Conservation (phyloP, 2,888 invertebrate genomes). For the Xestia sexstrigata region DNA sequence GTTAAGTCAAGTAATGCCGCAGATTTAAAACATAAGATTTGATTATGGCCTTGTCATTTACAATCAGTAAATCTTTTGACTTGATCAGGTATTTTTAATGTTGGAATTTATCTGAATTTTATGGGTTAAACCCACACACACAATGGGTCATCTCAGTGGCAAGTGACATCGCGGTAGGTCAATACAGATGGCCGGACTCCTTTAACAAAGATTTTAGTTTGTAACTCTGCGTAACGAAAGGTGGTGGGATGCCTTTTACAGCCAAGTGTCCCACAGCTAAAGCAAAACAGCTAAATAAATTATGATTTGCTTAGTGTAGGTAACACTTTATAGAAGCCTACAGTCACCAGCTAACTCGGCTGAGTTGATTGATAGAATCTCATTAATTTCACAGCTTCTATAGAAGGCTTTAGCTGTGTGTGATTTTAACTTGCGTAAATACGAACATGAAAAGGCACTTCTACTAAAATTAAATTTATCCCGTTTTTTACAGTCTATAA, state of each 20-base stretch:
- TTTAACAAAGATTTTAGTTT: background rate
- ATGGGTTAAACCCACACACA: background rate
- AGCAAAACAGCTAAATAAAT: background rate
- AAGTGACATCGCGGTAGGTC: background rate
- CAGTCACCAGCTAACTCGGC: background rate
- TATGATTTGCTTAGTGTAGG: background rate
- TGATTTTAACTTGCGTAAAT: slow-evolving; percentile 13
- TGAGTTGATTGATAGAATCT: slow-evolving; percentile 2
- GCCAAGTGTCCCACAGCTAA: background rate
- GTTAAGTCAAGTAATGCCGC: slow-evolving; percentile 7
- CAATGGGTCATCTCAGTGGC: background rate
- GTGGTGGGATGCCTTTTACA: background rate
- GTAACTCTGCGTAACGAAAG: background rate
- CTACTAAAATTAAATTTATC: background rate
- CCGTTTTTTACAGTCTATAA: slow-evolving; percentile 1
- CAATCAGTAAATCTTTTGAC: background rate
- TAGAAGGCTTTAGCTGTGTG: background rate
- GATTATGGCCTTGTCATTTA: background rate
- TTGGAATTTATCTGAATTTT: background rate
- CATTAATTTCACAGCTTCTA: background rate
- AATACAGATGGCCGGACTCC: background rate
- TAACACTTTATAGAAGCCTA: background rate
- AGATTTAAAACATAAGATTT: slow-evolving; percentile 10
- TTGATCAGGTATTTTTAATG: background rate
- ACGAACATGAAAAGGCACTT: slow-evolving; percentile 27